Evolutionary conservation across 2,888 invertebrate genomes (phyloP).

Genomic region (Apamea monoglypha): DNA sequence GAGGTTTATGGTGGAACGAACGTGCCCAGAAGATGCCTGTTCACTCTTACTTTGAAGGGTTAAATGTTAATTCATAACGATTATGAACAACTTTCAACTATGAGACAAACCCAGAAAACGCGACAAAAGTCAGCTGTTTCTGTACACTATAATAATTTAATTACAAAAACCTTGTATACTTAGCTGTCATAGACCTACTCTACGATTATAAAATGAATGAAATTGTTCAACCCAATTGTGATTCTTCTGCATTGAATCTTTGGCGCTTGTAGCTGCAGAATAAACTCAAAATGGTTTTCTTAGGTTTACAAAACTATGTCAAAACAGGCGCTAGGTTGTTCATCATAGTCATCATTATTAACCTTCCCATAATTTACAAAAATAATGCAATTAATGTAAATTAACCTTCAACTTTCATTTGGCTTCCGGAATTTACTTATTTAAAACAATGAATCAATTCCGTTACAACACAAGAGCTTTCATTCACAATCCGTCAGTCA

Average conservation of each 20-base stretch:
- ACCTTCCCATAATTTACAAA: background rate
- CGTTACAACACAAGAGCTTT: conserved; percentile 35
- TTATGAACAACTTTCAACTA: too few relatives aligned
- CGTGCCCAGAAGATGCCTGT: too few relatives aligned
- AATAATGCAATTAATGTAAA: background rate
- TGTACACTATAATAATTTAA: too few relatives aligned
- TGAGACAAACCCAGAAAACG: too few relatives aligned
- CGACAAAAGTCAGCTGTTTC: too few relatives aligned
- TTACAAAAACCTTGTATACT: too few relatives aligned
- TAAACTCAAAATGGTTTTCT: background rate
- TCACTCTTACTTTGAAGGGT: too few relatives aligned
- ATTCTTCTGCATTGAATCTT: background rate
- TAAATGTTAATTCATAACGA: too few relatives aligned
- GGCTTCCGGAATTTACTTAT: background rate
- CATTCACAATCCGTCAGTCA: conserved; percentile 56
- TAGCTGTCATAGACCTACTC: background rate
- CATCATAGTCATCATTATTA: background rate
- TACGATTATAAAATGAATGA: background rate
- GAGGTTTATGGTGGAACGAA: too few relatives aligned
- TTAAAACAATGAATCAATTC: conserved; percentile 36
- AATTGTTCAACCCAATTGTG: background rate
- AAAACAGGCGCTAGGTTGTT: background rate
- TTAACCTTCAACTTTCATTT: background rate
- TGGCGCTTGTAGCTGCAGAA: background rate
- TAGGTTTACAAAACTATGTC: too few relatives aligned